A percentile compares a stretch with the other conserved stretches of the same genome.
These are phyloP conservation scores for Diploptera punctata DNA, from an alignment of 2,888 invertebrate genomes.

Conservation along the genomic window DNA sequence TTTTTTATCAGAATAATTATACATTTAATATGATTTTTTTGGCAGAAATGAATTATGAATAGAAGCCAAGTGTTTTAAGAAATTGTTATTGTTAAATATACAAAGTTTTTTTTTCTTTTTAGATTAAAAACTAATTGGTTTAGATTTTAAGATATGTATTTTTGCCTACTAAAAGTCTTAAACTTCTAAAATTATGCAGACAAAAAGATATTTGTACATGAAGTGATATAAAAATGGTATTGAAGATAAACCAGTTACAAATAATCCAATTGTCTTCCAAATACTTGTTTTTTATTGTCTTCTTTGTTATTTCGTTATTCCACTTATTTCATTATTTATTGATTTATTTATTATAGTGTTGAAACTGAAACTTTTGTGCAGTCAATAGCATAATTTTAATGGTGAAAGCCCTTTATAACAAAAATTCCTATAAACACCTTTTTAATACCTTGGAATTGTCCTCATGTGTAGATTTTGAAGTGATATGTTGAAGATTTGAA, in stretches of 20 bases:
- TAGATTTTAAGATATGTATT: constrained; percentile 13
- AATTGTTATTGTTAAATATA: constrained; percentile 9
- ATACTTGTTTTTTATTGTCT: neutral
- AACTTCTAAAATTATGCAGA: neutral
- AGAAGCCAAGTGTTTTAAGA: neutral
- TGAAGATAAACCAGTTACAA: neutral
- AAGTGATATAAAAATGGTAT: neutral
- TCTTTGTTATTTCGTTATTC: neutral
- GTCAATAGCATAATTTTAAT: neutral
- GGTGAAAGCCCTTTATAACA: neutral
- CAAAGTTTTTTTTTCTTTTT: constrained; percentile 4
- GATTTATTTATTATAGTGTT: neutral
- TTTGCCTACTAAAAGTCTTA: neutral
- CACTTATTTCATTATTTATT: neutral
- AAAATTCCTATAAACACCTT: neutral
- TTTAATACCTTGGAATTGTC: neutral
- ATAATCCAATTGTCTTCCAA: constrained; percentile 14
- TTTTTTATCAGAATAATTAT: neutral
- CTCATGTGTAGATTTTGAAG: neutral
- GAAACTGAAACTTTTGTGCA: neutral
- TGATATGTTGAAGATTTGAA: neutral
- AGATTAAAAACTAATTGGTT: neutral
- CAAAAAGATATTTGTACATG: neutral
- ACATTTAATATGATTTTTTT: no score
- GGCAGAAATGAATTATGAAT: no score